Percentiles rank a stretch among this genome's conserved stretches.
Conservation (phyloP, 2,113 vertebrate species). For the Circaetus gallicus region DNA sequence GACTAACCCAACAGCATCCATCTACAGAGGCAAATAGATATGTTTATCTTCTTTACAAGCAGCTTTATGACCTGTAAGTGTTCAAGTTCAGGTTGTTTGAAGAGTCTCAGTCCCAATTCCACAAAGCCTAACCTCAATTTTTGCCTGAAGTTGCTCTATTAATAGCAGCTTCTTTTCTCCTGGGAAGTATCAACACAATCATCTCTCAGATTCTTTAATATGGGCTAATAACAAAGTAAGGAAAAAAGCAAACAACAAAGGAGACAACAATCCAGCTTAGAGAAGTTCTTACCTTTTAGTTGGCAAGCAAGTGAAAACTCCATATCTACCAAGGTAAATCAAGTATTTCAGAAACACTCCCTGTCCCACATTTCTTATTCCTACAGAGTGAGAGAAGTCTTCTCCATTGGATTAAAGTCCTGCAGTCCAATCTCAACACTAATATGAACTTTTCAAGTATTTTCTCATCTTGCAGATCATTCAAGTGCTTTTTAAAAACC, state of each 20-base stretch:
- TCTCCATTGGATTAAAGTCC: not conserved
- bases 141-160: not conserved
- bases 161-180: not conserved
- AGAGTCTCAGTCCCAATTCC: not conserved
- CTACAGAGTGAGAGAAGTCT: not conserved
- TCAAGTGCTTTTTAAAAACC: not conserved
- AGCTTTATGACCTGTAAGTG: not conserved
- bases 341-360: not conserved
- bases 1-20: not conserved
- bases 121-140: not conserved
- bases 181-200: not conserved
- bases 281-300: not conserved
- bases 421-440: not conserved
- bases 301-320: not conserved
- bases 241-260: not conserved
- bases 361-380: not conserved
- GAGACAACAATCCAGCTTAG: not conserved
- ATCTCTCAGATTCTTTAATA: not conserved
- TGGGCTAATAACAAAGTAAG: not conserved
- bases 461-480: not conserved
- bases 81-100: not conserved
- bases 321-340: fast-evolving
- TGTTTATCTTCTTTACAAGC: not conserved
- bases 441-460: not conserved
- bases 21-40: not conserved